A percentile compares a stretch with the other conserved stretches of the same genome.
Conservation (phyloP, 1,140 invertebrate species). For the Cydia splendana region DNA sequence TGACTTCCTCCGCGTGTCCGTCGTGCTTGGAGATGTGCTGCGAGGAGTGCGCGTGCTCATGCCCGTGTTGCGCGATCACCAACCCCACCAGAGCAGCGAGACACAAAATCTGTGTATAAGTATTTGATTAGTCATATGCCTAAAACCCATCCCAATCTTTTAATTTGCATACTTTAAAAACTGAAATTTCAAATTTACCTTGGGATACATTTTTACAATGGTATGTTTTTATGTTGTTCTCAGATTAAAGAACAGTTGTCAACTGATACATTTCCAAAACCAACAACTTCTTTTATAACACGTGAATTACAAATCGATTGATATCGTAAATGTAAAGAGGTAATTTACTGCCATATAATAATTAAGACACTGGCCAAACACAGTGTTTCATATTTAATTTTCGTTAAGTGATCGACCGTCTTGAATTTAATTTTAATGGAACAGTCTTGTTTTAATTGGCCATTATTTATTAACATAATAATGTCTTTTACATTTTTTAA, state of each 20-base stretch:
- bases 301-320: neutral
- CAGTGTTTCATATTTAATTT: neutral
- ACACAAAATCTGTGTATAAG: conserved; percentile 48
- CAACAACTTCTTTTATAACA: conserved; percentile 60
- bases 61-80: conserved; percentile 43
- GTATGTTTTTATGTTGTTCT: conserved; percentile 34
- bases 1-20: conserved; percentile 49
- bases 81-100: conserved; percentile 42
- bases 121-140: conserved; percentile 13
- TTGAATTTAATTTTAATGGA: neutral
- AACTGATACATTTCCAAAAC: conserved; percentile 55
- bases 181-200: conserved; percentile 41
- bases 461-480: neutral
- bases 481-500: neutral
- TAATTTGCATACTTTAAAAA: neutral
- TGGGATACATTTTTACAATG: conserved; percentile 49
- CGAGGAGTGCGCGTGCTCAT: conserved; percentile 51
- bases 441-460: neutral
- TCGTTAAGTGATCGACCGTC: neutral
- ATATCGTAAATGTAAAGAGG: neutral
- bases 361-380: neutral
- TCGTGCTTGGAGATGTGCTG: conserved; percentile 56
- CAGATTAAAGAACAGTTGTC: conserved; percentile 38
- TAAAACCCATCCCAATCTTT: neutral
- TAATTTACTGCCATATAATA: neutral